Base-by-base conservation (phyloP, 2,113 vertebrate species). In the Lutjanus erythropterus region DNA sequence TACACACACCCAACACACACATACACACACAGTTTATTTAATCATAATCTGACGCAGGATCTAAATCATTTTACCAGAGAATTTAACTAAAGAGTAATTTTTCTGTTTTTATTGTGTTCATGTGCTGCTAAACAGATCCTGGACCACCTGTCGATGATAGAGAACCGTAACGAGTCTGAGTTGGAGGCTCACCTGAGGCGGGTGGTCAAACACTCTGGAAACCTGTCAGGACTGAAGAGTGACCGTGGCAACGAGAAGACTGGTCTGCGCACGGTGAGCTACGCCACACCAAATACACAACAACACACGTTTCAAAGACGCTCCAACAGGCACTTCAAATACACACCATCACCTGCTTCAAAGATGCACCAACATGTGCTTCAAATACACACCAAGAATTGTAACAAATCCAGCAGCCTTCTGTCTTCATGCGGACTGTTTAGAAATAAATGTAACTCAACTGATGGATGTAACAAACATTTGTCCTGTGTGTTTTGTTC, bases 131-230 rank as follows among this genome's bases (percentile, higher is more conserved):
- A 19, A 64, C 90, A 99, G 98, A 98, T 99, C 78, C 94, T 99
- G 67, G 98, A 99, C 88, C 98, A 99, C 79, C 88, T 99, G 41
- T 97, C 97, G 0, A 98, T 99, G 97, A 99, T 99, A 23, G 98
- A 99, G 80, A 99, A 99, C 73, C 98, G 97, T 80, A 98, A 97
- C 2, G 98, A 99, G 83, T 99, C 98, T 0, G 97, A 99, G 86
- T 89, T 99, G 87, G 98, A 99, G 83, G 96, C 96, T 33, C 95
- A 99, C 46, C 93, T 99, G 14, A 96, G 97, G 75, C 94, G 96
- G 41, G 96, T 97, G 85, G 96, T 99, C 92, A 99, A 99, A 87
- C 97, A 97, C 59, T 95, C 95, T 0, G 95, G 97, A 89, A 97
- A 97, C 80, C 94, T 96, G 67, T 93, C 92, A 0, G 96, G 97